phyloP scores from a whole-genome alignment of 2,113 vertebrate species.

The Takifugu flavidus region DNA sequence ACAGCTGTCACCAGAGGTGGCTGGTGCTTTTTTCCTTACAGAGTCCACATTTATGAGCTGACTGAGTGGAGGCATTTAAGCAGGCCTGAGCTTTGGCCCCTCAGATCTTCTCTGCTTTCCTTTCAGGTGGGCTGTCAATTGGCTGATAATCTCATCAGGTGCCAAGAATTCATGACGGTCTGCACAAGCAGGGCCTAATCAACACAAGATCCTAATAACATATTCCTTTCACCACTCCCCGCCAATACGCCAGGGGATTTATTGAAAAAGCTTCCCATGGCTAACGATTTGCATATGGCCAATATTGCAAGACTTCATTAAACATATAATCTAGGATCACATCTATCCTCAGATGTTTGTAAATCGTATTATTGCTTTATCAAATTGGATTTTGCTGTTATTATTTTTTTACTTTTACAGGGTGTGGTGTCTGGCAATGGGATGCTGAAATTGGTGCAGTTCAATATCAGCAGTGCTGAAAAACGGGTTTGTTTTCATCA shows the following conservation, averaged over 20 bases:
- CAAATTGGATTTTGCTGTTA: conserved; percentile 70
- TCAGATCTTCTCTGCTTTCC: conserved; percentile 33
- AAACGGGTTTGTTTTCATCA: conserved; percentile 73
- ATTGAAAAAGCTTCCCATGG: conserved; percentile 53
- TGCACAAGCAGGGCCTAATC: conserved; percentile 34
- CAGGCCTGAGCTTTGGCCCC: conserved; percentile 41
- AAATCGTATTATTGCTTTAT: conserved; percentile 75
- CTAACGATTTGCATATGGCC: conserved; percentile 71
- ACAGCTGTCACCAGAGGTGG: conserved; percentile 45
- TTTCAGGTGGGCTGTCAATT: conserved; percentile 54
- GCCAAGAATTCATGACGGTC: conserved; percentile 32
- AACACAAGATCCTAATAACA: conserved; percentile 48
- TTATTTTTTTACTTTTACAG: conserved; percentile 65
- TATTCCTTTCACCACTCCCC: conserved; percentile 51
- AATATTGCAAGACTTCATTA: conserved; percentile 72
- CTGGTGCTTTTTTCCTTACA: conserved; percentile 57
- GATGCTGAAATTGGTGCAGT: conserved; percentile 68
- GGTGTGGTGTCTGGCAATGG: conserved; percentile 45
- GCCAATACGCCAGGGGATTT: conserved; percentile 55
- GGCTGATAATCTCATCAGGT: conserved; percentile 65
- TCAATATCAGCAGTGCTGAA: conserved; percentile 69
- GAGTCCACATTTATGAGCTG: conserved; percentile 48
- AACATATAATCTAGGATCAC: conserved; percentile 67
- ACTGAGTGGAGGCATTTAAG: conserved; percentile 52
- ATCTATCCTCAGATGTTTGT: conserved; percentile 72